Conservation (phyloP, 2,888 invertebrate genomes). For the Eumacrocentrus americanus region DNA sequence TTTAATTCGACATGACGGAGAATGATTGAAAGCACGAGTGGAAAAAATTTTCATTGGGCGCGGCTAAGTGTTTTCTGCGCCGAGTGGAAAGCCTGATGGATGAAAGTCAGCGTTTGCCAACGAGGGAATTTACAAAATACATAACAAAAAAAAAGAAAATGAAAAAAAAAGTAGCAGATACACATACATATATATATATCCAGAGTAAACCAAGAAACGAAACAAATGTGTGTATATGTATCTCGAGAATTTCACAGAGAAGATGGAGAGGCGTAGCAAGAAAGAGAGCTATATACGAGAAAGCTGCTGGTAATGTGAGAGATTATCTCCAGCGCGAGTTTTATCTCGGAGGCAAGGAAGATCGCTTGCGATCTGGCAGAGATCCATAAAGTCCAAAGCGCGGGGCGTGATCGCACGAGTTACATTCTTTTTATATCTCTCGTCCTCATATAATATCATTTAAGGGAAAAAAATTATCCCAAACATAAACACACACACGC, state of each 20-base stretch:
- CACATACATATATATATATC: neutral
- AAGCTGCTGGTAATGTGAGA: constrained; percentile 27
- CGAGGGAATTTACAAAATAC: constrained; percentile 21
- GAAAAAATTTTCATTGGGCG: constrained; percentile 22
- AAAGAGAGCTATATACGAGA: constrained; percentile 20
- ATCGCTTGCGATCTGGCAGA: constrained; percentile 20
- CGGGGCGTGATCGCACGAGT: constrained; percentile 8
- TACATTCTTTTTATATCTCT: constrained; percentile 13
- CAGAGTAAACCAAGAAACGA: constrained; percentile 9
- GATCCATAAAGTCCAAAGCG: constrained; percentile 24
- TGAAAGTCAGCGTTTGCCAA: constrained; percentile 29
- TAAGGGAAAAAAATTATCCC: neutral
- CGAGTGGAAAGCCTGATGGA: constrained; percentile 24
- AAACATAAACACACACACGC: no score
- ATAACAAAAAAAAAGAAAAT: constrained; percentile 6
- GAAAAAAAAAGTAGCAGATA: neutral
- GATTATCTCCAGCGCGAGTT: constrained; percentile 25
- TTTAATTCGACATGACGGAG: neutral
- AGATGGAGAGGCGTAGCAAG: constrained; percentile 1
- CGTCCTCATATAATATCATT: constrained; percentile 13
- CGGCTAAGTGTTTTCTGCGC: constrained; percentile 14
- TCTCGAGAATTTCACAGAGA: constrained; percentile 3
- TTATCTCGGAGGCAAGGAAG: constrained; percentile 14
- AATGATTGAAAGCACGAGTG: neutral
- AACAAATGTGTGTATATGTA: constrained; percentile 14